Percentiles rank a stretch among this genome's conserved stretches.
Conservation (phyloP, 2,797 vertebrate species). For the Myotis pilosus region DNA sequence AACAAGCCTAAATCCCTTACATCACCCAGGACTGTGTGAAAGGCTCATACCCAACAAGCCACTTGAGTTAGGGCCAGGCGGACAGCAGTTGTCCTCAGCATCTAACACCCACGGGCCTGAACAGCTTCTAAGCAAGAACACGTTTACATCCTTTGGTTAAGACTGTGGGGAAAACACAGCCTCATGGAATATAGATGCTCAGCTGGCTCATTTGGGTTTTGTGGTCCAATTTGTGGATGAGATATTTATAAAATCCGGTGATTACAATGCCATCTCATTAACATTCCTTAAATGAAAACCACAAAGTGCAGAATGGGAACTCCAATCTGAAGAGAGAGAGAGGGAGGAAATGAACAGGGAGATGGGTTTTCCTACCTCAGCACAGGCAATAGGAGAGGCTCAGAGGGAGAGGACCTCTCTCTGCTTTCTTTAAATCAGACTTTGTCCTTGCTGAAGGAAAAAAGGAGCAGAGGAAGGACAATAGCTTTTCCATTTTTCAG, state of each 20-base stretch:
- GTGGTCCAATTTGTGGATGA: conserved; percentile 75
- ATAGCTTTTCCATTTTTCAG: neutral
- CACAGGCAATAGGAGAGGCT: neutral
- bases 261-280: conserved; percentile 75
- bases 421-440: neutral
- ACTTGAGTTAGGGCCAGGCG: conserved; percentile 67
- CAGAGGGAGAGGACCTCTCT: neutral
- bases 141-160: conserved; percentile 63
- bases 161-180: conserved; percentile 63
- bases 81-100: conserved; percentile 22
- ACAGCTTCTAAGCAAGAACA: conserved; percentile 58
- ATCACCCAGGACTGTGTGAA: conserved; percentile 66
- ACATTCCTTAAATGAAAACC: conserved; percentile 73
- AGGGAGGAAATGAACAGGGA: neutral
- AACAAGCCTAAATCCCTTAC: conserved; percentile 78
- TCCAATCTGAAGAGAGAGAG: neutral
- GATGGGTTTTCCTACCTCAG: neutral
- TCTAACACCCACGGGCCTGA: conserved; percentile 60
- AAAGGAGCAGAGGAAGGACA: neutral
- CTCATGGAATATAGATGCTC: conserved; percentile 67
- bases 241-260: conserved; percentile 73
- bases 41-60: conserved; percentile 64
- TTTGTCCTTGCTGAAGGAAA: neutral
- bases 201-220: conserved; percentile 77
- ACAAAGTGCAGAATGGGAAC: conserved; percentile 64